Base-by-base conservation (phyloP, 2,888 invertebrate genomes). In the Tinea trinotella region DNA sequence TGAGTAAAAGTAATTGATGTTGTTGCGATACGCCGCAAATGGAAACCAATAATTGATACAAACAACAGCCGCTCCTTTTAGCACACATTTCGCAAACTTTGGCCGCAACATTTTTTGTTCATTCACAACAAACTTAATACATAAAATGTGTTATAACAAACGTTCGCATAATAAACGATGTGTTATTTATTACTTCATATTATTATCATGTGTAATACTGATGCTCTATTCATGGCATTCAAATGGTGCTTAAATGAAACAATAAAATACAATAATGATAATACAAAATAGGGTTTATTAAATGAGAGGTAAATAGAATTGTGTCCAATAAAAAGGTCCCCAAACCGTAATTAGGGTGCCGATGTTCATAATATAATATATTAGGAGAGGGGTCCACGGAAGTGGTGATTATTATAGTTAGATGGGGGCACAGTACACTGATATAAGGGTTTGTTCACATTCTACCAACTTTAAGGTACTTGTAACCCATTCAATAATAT, bases 11-110 rank as follows among this genome's bases (percentile, higher is more conserved):
- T 40, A 40, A 40, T 40, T 40, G n/a, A 40, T 40, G 9, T 24
- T 9, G 6, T 12, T 12, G 12, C 40, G 40, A 40, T 40, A 30
- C 7, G 13, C 40, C 20, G 48, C n/a, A 48, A 48, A 48, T 18
- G 19, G 19, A 48, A 48, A 48, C 48, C 18, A 18, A 20, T 48
- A 19, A 48, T 48, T 48, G 48, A 20, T 40, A 40, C 48, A 20
- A 48, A 20, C 17, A 48, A 19, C n/a, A 10, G 48, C 17, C 48
- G 48, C 12, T n/a, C n/a, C n/a, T 40, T 48, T 48, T 48, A 48
- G 18, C n/a, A 48, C 19, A 48, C 48, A 19, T 48, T 48, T 48
- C n/a, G 6, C 3, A 6, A 20, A 48, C 15, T 17, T 48, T 48
- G 5, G 13, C 46, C 12, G 46, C 46, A 46, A 46, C 5, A 46